Evolutionary conservation across 2,888 invertebrate genomes (phyloP).

Genomic region (Rotaria socialis): DNA sequence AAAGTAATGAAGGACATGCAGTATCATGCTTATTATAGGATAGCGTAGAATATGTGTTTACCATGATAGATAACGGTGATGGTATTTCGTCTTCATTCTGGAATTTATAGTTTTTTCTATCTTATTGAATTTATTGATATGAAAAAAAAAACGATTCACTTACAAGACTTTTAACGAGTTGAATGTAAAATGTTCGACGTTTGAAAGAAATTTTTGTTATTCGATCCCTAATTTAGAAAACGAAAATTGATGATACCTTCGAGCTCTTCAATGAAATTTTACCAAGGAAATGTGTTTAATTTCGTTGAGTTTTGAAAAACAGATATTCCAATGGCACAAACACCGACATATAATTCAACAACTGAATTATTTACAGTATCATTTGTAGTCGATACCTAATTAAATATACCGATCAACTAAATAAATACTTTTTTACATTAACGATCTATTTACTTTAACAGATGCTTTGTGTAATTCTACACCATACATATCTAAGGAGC

Average conservation of each 20-base stretch:
- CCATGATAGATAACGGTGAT: not conserved
- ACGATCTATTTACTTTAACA: not conserved
- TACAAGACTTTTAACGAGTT: conserved; percentile 33
- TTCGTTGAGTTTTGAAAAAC: conserved; percentile 34
- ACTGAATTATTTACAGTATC: conserved; percentile 31
- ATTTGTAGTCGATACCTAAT: conserved; percentile 9
- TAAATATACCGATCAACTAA: not conserved
- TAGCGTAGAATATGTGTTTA: not conserved
- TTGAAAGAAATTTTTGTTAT: conserved; percentile 34
- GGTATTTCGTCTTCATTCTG: not conserved
- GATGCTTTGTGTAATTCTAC: conserved; percentile 30
- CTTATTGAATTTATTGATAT: not conserved
- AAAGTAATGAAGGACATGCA: not conserved
- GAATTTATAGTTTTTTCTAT: not conserved
- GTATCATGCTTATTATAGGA: not conserved
- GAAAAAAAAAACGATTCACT: not conserved
- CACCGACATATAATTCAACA: conserved; percentile 34
- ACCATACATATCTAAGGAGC: conserved; percentile 35
- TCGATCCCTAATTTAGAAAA: not conserved
- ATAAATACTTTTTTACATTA: not conserved
- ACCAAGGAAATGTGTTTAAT: conserved; percentile 31
- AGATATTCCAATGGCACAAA: conserved; percentile 1
- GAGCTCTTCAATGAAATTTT: not conserved
- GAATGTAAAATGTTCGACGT: conserved; percentile 31
- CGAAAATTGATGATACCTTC: too few relatives aligned